These are phyloP conservation scores for Saguinus midas DNA, from an alignment of 2,113 vertebrate species.

Conservation along the genomic window DNA sequence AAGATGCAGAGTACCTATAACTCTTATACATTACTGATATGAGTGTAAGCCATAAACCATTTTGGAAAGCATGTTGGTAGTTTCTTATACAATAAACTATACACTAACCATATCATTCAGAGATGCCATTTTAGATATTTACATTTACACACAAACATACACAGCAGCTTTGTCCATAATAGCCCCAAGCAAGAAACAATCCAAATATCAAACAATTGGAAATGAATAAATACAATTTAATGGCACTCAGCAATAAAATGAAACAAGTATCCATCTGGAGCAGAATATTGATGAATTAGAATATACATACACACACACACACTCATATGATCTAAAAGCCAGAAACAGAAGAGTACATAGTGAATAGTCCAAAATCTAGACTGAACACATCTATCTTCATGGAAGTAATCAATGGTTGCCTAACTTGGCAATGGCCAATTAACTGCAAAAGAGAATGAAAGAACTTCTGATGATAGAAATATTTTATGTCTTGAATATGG, in stretches of 20 bases:
- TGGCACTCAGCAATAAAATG: neutral
- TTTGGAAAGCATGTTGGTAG: neutral
- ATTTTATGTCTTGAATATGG: neutral
- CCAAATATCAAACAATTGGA: neutral
- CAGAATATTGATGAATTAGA: neutral
- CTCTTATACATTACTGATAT: neutral
- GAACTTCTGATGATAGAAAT: neutral
- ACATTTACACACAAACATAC: neutral
- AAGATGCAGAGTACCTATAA: neutral
- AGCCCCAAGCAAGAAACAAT: neutral
- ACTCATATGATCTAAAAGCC: neutral
- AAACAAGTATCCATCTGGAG: neutral
- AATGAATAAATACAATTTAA: neutral
- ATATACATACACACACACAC: too few relatives aligned
- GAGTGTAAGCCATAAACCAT: neutral
- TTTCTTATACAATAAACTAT: neutral
- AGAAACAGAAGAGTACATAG: neutral
- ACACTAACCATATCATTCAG: neutral
- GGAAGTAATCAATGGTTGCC: neutral
- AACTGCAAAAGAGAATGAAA: neutral
- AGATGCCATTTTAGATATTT: neutral
- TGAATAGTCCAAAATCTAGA: neutral
- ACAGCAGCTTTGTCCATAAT: neutral
- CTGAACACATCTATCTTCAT: neutral
- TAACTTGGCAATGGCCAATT: neutral